phyloP scores from a whole-genome alignment of 2,113 vertebrate species.

The Hystrix cristata region DNA sequence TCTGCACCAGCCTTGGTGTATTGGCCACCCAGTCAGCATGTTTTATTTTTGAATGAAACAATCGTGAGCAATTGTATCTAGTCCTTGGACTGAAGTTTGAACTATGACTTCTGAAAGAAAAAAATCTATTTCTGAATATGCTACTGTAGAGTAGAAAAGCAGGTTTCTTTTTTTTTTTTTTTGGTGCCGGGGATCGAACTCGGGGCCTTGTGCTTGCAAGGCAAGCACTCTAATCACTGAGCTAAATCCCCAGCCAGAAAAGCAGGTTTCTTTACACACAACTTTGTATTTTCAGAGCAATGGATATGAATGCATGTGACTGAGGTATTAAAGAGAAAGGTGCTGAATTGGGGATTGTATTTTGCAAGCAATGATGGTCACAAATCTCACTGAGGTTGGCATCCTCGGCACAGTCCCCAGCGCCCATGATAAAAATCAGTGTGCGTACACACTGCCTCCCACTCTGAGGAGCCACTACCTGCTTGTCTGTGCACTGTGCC shows the following conservation, averaged over 20 bases:
- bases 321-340: not conserved
- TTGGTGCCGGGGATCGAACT: too few species aligned
- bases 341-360: rapidly evolving
- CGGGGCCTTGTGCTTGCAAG: too few species aligned
- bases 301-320: not conserved
- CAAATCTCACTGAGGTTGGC: not conserved
- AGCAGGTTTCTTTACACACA: not conserved
- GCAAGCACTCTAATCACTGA: too few species aligned
- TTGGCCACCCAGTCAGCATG: not conserved
- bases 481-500: not conserved
- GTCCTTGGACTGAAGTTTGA: conserved; percentile 72
- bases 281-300: not conserved
- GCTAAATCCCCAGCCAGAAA: not conserved
- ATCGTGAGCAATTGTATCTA: conserved; percentile 79
- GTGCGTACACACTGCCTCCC: not conserved
- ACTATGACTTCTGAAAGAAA: conserved; percentile 73
- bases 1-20: not conserved
- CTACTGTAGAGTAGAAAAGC: conserved; percentile 58
- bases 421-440: too few species aligned
- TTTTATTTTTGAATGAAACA: conserved; percentile 78
- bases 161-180: not conserved
- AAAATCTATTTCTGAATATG: conserved; percentile 59
- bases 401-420: not conserved
- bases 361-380: rapidly evolving
- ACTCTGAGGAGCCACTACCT: not conserved